These are phyloP conservation scores for Meteorus cinctellus DNA, from an alignment of 2,888 invertebrate species.

Conservation along the genomic window DNA sequence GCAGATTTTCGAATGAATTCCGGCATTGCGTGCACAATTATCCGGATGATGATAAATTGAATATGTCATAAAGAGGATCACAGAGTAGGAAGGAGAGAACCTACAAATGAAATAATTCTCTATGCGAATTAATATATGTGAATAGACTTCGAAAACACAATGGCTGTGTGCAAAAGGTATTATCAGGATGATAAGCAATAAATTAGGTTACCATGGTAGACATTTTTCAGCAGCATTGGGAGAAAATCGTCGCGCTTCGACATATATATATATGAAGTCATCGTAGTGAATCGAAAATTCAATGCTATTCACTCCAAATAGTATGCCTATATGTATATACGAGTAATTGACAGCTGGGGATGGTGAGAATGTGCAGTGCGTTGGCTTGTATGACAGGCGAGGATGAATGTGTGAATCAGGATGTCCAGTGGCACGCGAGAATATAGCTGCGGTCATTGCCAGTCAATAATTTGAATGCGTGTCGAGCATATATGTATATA, in stretches of 20 bases:
- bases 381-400: conserved; percentile 14
- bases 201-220: conserved; percentile 41
- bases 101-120: background rate
- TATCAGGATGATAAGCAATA: conserved; percentile 50
- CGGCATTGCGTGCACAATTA: background rate
- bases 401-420: conserved; percentile 23
- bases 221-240: background rate
- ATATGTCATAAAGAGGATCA: background rate
- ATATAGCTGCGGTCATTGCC: conserved; percentile 28
- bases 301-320: background rate
- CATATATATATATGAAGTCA: conserved; percentile 20
- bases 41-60: background rate
- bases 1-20: no score
- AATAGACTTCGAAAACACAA: conserved; percentile 27
- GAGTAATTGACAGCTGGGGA: conserved; percentile 34
- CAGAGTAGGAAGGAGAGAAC: no score
- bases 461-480: conserved; percentile 15
- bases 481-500: background rate
- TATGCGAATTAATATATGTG: background rate
- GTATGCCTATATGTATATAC: background rate
- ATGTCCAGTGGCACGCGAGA: conserved; percentile 31
- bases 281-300: conserved; percentile 33
- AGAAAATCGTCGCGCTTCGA: background rate
- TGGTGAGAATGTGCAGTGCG: conserved; percentile 15
- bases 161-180: conserved; percentile 27